A percentile compares a stretch with the other conserved stretches of the same genome.
Evolutionary conservation across 2,797 vertebrate species (phyloP).

Genomic region (Mastacembelus armatus): DNA sequence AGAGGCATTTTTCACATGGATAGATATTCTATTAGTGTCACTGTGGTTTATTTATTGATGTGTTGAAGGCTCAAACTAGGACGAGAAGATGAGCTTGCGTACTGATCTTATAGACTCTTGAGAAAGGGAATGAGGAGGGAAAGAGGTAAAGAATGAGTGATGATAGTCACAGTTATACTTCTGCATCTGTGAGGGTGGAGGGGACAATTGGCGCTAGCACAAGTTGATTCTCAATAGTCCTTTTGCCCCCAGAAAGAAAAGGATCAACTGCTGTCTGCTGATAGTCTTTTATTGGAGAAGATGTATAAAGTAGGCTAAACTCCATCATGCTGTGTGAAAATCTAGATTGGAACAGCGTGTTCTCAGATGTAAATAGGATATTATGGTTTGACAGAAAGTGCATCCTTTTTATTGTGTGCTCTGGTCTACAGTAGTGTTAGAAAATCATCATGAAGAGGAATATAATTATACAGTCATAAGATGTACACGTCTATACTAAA

Average conservation of each 20-base stretch:
- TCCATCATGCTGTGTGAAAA: conserved; percentile 22
- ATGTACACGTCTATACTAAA: too few species aligned
- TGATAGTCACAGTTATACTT: conserved; percentile 39
- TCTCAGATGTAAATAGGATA: background rate
- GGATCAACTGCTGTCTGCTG: background rate
- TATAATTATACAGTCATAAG: too few species aligned
- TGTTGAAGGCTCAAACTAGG: conserved; percentile 74
- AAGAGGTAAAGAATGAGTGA: conserved; percentile 31
- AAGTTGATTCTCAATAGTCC: background rate
- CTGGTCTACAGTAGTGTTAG: too few species aligned
- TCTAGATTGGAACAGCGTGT: background rate
- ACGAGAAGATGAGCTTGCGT: conserved; percentile 63
- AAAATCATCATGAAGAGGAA: background rate
- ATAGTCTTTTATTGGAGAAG: background rate
- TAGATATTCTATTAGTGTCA: conserved; percentile 73
- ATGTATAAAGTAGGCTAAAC: conserved; percentile 28
- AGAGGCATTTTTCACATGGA: conserved; percentile 68
- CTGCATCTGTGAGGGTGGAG: background rate
- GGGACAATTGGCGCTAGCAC: background rate
- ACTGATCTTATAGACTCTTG: conserved; percentile 61
- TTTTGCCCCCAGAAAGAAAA: conserved; percentile 8
- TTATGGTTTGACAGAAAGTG: too few species aligned
- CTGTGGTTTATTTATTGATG: conserved; percentile 80
- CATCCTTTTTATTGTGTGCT: too few species aligned
- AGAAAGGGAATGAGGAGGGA: conserved; percentile 40